Evolutionary conservation across 2,888 invertebrate genomes (phyloP), one percentile per base, ranked within the genome.

Genomic region (Schizotus pectinicornis): DNA sequence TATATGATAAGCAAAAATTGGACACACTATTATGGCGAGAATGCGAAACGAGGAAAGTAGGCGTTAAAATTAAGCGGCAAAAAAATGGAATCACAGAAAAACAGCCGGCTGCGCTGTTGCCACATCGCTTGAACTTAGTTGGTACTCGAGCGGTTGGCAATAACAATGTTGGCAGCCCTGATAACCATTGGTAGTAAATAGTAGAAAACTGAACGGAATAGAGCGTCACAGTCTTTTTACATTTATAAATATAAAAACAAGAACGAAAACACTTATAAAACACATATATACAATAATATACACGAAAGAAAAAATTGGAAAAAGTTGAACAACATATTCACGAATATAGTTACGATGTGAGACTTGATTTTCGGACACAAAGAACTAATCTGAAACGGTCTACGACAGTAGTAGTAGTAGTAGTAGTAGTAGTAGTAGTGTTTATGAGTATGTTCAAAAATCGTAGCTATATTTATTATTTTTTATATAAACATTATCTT

Each of bases 1-100:
- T 68, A 67, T 69, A 73, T 68, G 71, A 69, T 73, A 74, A 75
- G 74, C 74, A 72, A 73, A 71, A 71, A 73, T 74, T 72, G 75
- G 74, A 75, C 75, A 75, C 74, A 74, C 75, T 75, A 74, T 73
- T 73, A 55, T 60, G 56, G 52, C 56, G 55, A 45, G 43, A 54
- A 54, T 48, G 35, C 30, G 33, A 12, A 48, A 48, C 14, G 11
- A 39, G 47, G 30, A 50, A 32, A 51, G 7, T 41, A 41, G 53
- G 22, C 22, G 22, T 22, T 22, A 38, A 9, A 9, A 9, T 37
- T 12, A 58, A 52, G 53, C 58, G 12, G 37, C 43, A 53, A 22
- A 52, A 41, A n/a, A 22, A 50, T 34, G 33, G 38, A 52, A 57
- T 52, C 53, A 58, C 53, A 53, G 53, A 43, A 43, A 38, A 48